Evolutionary conservation across 2,113 vertebrate species (phyloP).

Genomic region (Myxocyprinus asiaticus): DNA sequence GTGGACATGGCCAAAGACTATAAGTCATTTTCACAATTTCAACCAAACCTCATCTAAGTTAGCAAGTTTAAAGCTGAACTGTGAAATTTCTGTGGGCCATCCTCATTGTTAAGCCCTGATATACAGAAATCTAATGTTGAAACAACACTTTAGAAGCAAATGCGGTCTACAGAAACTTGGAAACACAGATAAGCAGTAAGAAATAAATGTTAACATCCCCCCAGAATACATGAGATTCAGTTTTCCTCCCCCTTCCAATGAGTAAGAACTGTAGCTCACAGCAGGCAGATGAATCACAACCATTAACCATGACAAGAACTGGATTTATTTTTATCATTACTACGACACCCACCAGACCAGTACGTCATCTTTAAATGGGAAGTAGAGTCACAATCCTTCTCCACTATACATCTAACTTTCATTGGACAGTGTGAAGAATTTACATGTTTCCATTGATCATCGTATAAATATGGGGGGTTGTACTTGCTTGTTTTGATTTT

Average conservation of each 20-base stretch:
- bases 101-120: background rate
- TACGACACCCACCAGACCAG: background rate
- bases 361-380: background rate
- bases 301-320: constrained; percentile 4
- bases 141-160: background rate
- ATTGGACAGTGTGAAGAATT: background rate
- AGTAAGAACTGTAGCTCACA: constrained; percentile 1
- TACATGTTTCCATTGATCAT: too few relatives aligned
- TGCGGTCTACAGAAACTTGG: background rate
- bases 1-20: too few relatives aligned
- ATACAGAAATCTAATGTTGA: background rate
- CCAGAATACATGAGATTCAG: background rate
- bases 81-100: too few relatives aligned
- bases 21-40: too few relatives aligned
- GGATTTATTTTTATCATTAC: constrained; percentile 16
- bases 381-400: background rate
- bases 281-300: constrained; percentile 30
- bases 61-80: too few relatives aligned
- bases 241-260: constrained; percentile 3
- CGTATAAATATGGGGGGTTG: too few relatives aligned
- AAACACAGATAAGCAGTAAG: background rate
- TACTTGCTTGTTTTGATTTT: too few relatives aligned
- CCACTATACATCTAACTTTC: background rate
- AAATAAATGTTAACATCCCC: constrained; percentile 2
- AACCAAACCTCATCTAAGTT: too few relatives aligned